Evolutionary conservation across 2,888 invertebrate species (phyloP).

Genomic region (Dysmachus trigonus): DNA sequence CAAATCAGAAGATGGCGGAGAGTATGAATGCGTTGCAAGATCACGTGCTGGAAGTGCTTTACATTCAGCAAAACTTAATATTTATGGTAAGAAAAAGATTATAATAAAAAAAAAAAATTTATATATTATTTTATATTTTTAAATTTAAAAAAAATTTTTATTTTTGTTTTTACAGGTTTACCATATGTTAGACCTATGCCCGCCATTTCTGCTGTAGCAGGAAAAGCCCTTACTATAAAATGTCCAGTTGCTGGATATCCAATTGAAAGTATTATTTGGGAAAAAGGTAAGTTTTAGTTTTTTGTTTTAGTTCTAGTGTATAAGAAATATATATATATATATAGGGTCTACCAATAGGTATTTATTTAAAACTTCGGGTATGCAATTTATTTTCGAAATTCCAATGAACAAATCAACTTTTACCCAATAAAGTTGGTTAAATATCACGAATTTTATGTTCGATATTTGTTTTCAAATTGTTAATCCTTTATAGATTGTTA

Average conservation of each 20-base stretch:
- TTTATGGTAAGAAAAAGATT: conserved; percentile 77
- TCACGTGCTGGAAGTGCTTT: conserved; percentile 80
- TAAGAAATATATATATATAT: too few species aligned
- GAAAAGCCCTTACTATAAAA: conserved; percentile 80
- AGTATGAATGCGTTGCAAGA: conserved; percentile 84
- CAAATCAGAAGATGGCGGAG: conserved; percentile 88
- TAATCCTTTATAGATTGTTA: too few species aligned
- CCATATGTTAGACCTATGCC: conserved; percentile 87
- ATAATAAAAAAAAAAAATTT: background rate
- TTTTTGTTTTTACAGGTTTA: conserved; percentile 66
- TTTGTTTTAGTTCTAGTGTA: too few species aligned
- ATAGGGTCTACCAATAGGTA: too few species aligned
- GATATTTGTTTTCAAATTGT: too few species aligned
- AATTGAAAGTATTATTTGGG: conserved; percentile 85
- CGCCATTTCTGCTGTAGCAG: conserved; percentile 84
- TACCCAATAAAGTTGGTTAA: too few species aligned
- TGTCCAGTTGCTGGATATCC: conserved; percentile 92
- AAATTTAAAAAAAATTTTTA: background rate
- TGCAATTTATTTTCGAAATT: too few species aligned
- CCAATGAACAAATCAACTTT: too few species aligned
- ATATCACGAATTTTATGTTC: too few species aligned
- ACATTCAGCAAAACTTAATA: conserved; percentile 87
- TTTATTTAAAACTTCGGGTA: too few species aligned
- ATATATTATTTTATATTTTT: too few species aligned
- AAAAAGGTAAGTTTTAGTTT: conserved; percentile 73